A percentile compares a stretch with the other conserved stretches of the same genome.
phyloP scores from a whole-genome alignment of 2,113 vertebrate genomes.

The Syrrhaptes paradoxus region DNA sequence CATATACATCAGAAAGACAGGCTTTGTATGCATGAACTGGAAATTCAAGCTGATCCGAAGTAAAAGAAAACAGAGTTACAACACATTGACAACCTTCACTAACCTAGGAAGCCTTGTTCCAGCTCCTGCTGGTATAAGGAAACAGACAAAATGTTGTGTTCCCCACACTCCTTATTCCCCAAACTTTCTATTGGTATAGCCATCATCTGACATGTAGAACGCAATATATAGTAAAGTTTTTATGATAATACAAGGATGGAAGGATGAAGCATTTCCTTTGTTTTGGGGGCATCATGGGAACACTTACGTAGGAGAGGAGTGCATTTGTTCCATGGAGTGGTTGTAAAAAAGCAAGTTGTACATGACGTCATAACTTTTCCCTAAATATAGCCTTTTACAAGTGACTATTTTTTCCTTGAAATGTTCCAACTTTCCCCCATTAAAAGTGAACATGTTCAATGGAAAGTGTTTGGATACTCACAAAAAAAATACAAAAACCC shows the following conservation, averaged over 20 bases:
- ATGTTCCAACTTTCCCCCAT: not conserved
- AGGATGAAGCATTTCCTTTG: not conserved
- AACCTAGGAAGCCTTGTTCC: not conserved
- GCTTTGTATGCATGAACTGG: not conserved
- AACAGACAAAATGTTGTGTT: not conserved
- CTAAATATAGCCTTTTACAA: not conserved
- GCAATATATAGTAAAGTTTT: not conserved
- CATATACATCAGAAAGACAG: not conserved
- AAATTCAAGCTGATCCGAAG: not conserved
- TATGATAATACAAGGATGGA: not conserved
- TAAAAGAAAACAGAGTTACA: not conserved
- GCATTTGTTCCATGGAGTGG: not conserved
- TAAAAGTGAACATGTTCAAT: not conserved
- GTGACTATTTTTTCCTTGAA: not conserved
- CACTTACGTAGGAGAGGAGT: not conserved
- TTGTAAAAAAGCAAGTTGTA: not conserved
- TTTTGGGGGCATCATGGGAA: not conserved
- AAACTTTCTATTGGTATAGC: not conserved
- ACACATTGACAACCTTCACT: not conserved
- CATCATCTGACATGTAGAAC: not conserved
- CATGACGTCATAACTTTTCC: not conserved
- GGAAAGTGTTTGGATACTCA: not conserved
- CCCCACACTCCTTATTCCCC: not conserved
- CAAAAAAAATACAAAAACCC: not conserved
- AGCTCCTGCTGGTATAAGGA: not conserved